Evolutionary conservation across 2,888 invertebrate genomes (phyloP).

Genomic region (Dromius quadrimaculatus): DNA sequence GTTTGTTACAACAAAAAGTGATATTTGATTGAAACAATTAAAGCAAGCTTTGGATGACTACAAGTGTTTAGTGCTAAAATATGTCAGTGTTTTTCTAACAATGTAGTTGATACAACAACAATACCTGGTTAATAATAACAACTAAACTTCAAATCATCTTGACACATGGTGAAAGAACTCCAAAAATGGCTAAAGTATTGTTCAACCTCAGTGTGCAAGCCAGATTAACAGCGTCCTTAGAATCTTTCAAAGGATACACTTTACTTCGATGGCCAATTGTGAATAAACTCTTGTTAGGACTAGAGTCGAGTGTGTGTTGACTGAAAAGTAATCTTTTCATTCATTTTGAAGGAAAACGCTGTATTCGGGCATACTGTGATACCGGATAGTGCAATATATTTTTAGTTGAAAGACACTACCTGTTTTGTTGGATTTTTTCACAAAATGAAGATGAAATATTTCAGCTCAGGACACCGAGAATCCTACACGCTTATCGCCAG

Average conservation of each 20-base stretch:
- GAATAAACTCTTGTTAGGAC: not conserved
- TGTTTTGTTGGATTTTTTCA: not conserved
- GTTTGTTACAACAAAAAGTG: not conserved
- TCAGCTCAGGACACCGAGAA: constrained; percentile 72
- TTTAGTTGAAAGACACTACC: constrained; percentile 13
- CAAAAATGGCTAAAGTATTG: constrained; percentile 8
- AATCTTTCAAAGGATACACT: not conserved
- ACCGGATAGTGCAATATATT: constrained; percentile 34
- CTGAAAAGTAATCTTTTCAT: not conserved
- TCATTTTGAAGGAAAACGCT: not conserved
- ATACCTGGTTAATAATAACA: too few species aligned
- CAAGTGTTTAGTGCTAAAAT: not conserved
- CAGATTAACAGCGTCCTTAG: constrained; percentile 1
- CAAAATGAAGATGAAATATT: constrained; percentile 71
- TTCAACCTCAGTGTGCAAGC: not conserved
- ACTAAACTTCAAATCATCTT: too few species aligned
- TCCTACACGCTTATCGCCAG: constrained; percentile 73
- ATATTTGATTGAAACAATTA: not conserved
- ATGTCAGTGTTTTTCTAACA: too few species aligned
- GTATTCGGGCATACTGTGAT: constrained; percentile 19
- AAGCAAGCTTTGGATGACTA: not conserved
- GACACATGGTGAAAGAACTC: too few species aligned
- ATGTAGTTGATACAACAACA: too few species aligned
- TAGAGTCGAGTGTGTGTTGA: constrained; percentile 2
- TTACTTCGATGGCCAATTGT: constrained; percentile 11